phyloP scores from a whole-genome alignment of 2,113 vertebrate species.

The Maccullochella peelii region DNA sequence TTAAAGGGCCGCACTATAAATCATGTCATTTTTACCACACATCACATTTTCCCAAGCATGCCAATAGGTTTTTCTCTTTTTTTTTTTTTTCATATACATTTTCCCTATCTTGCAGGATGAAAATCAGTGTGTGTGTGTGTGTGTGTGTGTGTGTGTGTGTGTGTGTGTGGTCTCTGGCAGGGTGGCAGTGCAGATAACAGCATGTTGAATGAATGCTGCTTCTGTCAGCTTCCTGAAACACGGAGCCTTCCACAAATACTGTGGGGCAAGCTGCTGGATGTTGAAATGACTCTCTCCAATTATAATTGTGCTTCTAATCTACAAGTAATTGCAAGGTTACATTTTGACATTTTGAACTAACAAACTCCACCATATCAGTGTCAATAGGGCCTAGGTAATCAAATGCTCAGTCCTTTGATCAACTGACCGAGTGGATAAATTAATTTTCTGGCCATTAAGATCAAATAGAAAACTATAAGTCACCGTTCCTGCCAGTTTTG shows the following conservation, averaged over 20 bases:
- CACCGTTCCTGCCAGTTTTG: not conserved
- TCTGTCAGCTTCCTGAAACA: slow-evolving; percentile 11
- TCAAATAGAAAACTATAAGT: not conserved
- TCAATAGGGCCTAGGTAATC: slow-evolving; percentile 5
- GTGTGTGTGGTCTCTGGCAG: slow-evolving; percentile 46
- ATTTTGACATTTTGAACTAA: not conserved
- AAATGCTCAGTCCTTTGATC: not conserved
- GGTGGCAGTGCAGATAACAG: slow-evolving; percentile 8
- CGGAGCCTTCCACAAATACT: not conserved
- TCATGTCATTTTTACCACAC: not conserved
- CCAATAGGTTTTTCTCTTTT: not conserved
- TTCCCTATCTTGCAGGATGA: not conserved
- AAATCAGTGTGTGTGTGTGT: not conserved
- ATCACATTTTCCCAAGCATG: not conserved
- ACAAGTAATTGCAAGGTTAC: slow-evolving; percentile 8
- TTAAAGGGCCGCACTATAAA: not conserved
- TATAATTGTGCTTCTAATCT: slow-evolving; percentile 4
- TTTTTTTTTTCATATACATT: not conserved
- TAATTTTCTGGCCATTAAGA: slow-evolving; percentile 1
- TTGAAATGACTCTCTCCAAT: slow-evolving; percentile 22
- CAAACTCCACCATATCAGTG: not conserved
- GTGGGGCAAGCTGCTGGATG: not conserved
- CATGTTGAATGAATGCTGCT: not conserved
- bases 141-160: slow-evolving; percentile 2
- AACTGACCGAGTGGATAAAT: not conserved